Evolutionary conservation across 2,888 invertebrate species (phyloP), one percentile per base, ranked within the genome.

Genomic region (Furcula furcula): DNA sequence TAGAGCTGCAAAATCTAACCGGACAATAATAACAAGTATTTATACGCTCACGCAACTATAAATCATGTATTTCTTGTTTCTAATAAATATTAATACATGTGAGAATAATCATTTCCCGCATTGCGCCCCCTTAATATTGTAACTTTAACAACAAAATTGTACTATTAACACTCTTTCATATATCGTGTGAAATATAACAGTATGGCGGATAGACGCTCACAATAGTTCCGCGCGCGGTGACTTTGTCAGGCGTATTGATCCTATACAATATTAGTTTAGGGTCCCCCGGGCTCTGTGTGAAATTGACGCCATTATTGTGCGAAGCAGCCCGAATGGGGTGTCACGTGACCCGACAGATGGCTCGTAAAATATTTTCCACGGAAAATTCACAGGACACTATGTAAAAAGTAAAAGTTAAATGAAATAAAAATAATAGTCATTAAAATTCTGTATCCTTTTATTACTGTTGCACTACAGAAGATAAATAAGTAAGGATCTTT

Each of bases 301-400:
- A 77, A 82, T 78, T 67, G 76, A 79, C 70, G 76, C 77, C 46
- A 71, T 80, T 79, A 79, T 77, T 55, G 55, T 46, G 45, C 52
- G 53, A 46, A 49, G 53, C 47, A 52, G 40, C 32, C 45, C 34
- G 39, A 34, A 39, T 48, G 40, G 37, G 32, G 25, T 19, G 49
- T 22, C 57, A 61, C 62, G 56, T 49, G 58, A 40, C 46, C 52
- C 32, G 31, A 40, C 54, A 49, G 52, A 52, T 58, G 56, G 36
- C 46, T 34, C 23, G 22, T 36, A 41, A 50, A 64, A 59, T 58
- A 53, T 61, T 64, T 46, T 49, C 42, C 7, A n/a, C n/a, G n/a
- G n/a, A n/a, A n/a, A n/a, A n/a, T n/a, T n/a, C n/a, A n/a, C n/a
- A n/a, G n/a, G n/a, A n/a, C n/a, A n/a, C n/a, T n/a, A n/a, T n/a